Base-by-base conservation (phyloP, 2,113 vertebrate species). In the Danionella cerebrum region DNA sequence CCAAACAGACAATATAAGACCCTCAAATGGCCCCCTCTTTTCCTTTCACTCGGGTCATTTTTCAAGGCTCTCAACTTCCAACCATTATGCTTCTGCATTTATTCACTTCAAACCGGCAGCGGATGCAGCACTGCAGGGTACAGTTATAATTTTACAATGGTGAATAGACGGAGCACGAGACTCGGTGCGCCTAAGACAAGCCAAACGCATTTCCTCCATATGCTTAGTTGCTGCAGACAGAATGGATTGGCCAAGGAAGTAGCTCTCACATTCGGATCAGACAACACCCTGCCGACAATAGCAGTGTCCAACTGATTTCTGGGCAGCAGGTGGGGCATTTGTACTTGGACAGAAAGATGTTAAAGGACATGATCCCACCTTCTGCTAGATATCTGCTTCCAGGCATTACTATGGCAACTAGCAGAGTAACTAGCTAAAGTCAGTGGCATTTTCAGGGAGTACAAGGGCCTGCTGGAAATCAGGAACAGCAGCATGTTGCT, bases 381-480 rank as follows among this genome's bases (percentile, higher is more conserved):
- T 60, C 73, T 66, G 67, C 53, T 59, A 77, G 73, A 57, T 74
- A 51, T 71, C 74, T 75, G 77, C 75, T 74, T 71, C 59, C 69
- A 73, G 73, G 42, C 54, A 68, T 83, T 59, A 60, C 83, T 71
- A 77, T 82, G 78, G 78, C 73, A 78, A 84, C 77, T 33, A 39
- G 10, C 10, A 60, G 24, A 16, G 24, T 29, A 31, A 45, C 29
- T 45, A 19, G 3, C 16, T 1, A 4, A 60, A 45, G 27, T 31
- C 39, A 21, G 57, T 45, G 57, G 38, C 16, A 16, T 10, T 19
- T 60, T 60, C 6, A n/a, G 5, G 24, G 57, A 60, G 57, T 44
- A 60, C 57, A 60, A 60, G 57, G 57, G 2, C 9, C 55, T 27
- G 38, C 36, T 59, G 55, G 55, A 59, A 10, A 59, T 27, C 4